A percentile compares a stretch with the other conserved stretches of the same genome.
These are phyloP conservation scores for Luperina testacea DNA, from an alignment of 2,888 invertebrate genomes.

Conservation along the genomic window DNA sequence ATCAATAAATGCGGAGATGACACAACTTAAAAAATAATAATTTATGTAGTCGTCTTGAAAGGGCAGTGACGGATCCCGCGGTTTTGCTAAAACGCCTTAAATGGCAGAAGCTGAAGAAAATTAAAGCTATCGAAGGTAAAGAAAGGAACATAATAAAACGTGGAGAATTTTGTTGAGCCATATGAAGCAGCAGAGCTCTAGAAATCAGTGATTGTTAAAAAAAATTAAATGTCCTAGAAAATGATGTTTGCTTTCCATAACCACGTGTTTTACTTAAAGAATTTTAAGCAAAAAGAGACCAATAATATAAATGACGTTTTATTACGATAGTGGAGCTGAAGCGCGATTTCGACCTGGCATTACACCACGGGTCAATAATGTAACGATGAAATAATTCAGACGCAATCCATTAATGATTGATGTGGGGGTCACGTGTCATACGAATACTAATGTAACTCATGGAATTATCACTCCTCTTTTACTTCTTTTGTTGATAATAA, in stretches of 20 bases:
- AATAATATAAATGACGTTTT: conserved; percentile 23
- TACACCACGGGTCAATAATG: conserved; percentile 45
- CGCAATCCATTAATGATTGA: conserved; percentile 56
- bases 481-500: background rate
- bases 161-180: background rate
- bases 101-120: background rate
- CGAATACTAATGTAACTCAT: conserved; percentile 32
- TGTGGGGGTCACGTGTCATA: conserved; percentile 40
- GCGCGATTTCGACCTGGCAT: conserved; percentile 44
- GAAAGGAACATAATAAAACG: background rate
- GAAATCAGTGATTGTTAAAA: background rate
- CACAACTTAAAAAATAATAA: background rate
- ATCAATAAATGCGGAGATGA: background rate
- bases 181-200: too few species aligned
- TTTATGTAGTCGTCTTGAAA: too few species aligned
- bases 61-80: too few species aligned
- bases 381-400: conserved; percentile 53
- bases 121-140: background rate
- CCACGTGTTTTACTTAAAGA: background rate
- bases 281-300: background rate
- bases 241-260: background rate
- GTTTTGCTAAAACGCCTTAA: background rate
- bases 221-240: background rate
- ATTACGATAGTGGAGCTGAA: conserved; percentile 18
- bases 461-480: conserved; percentile 14